phyloP scores from a whole-genome alignment of 1,140 invertebrate genomes.

The Maniola jurtina region DNA sequence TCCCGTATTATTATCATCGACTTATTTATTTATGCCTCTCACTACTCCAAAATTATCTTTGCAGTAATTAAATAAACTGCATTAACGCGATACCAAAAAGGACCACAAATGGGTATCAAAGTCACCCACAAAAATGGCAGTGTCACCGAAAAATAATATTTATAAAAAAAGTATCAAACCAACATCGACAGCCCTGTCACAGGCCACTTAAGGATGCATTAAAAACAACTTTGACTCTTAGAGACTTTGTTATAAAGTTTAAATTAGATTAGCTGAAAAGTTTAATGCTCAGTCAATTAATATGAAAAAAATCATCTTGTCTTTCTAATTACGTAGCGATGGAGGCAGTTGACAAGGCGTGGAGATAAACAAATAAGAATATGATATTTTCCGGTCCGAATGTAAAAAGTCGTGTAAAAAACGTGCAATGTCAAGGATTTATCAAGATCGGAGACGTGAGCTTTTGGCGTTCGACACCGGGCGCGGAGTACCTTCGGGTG shows the following conservation, averaged over 20 bases:
- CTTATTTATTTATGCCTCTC: slow-evolving; percentile 5
- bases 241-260: slow-evolving; percentile 15
- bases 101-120: slow-evolving; percentile 3
- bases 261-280: slow-evolving; percentile 1
- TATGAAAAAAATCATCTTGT: slow-evolving; percentile 59
- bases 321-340: slow-evolving; percentile 64
- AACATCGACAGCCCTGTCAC: slow-evolving; percentile 37
- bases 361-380: slow-evolving; percentile 65
- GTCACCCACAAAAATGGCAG: slow-evolving; percentile 47
- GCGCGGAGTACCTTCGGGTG: background rate
- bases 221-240: slow-evolving; percentile 22
- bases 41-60: background rate
- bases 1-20: too few relatives aligned
- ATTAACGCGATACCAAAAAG: slow-evolving; percentile 1
- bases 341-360: slow-evolving; percentile 57
- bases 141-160: slow-evolving; percentile 63
- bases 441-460: slow-evolving; percentile 42
- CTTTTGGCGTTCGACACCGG: slow-evolving; percentile 21
- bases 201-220: slow-evolving; percentile 20
- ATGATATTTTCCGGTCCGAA: slow-evolving; percentile 50
- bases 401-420: slow-evolving; percentile 39
- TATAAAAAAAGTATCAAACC: slow-evolving; percentile 37
- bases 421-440: slow-evolving; percentile 50
- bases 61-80: slow-evolving; percentile 15
- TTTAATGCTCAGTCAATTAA: slow-evolving; percentile 46